These are phyloP conservation scores for Agonopterix alstromeriana DNA, from an alignment of 2,888 invertebrate species.

Conservation along the genomic window DNA sequence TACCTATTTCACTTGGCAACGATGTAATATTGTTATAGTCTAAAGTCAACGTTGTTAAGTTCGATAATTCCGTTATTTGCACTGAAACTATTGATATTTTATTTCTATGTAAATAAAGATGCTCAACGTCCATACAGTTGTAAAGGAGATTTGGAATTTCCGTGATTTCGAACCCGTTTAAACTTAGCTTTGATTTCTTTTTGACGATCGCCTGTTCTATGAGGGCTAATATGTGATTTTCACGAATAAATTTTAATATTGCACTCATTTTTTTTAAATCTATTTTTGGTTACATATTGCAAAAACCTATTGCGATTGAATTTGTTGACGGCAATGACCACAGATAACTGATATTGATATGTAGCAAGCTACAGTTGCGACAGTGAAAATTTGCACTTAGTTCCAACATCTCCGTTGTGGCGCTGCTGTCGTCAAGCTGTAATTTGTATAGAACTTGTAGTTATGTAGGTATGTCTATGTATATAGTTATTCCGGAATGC, in stretches of 20 bases:
- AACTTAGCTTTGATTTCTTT: slow-evolving; percentile 76
- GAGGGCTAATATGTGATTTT: slow-evolving; percentile 80
- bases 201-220: slow-evolving; percentile 79
- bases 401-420: no score
- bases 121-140: slow-evolving; percentile 74
- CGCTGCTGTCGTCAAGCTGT: no score
- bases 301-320: slow-evolving; percentile 56
- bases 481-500: no score
- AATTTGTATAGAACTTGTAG: no score
- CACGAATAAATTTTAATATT: slow-evolving; percentile 81
- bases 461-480: no score
- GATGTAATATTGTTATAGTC: slow-evolving; percentile 80
- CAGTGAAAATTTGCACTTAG: no score
- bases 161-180: slow-evolving; percentile 80
- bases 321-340: slow-evolving; percentile 42
- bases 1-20: slow-evolving; percentile 78
- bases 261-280: slow-evolving; percentile 77
- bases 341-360: no score
- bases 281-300: slow-evolving; percentile 46
- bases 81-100: slow-evolving; percentile 69
- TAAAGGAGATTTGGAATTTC: slow-evolving; percentile 77
- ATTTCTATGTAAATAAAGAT: slow-evolving; percentile 80
- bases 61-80: slow-evolving; percentile 68
- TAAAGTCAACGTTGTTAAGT: slow-evolving; percentile 78
- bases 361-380: no score